Evolutionary conservation across 1,140 invertebrate species (phyloP), one percentile per base, ranked within the genome.

Genomic region (Palaemon carinicauda): DNA sequence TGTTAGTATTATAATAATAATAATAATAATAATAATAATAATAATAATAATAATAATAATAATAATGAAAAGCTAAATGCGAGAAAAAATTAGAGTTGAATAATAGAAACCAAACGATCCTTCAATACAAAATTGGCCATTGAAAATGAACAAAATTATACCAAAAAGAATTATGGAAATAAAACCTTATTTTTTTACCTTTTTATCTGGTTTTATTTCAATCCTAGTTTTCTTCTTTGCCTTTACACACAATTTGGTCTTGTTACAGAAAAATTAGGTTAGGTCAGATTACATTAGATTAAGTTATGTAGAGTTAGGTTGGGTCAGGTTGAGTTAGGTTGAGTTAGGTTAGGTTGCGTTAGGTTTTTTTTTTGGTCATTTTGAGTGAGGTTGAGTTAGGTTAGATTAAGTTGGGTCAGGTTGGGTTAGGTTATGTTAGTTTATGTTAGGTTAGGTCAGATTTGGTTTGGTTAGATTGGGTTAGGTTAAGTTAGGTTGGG

Each of bases 251-350:
- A 12, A 27, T 14, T 24, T 71, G 9, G 10, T 21, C 24, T 24
- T 24, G 10, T 15, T 71, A 19, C 15, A 24, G 65, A 19, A 19
- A 71, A 24, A 24, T 71, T 71, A 71, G 65, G 65, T 71, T 21
- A 71, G 65, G 65, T 71, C 27, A 71, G 65, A 24, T 71, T 71
- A 71, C 15, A 24, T 71, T 21, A 71, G 65, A 24, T 71, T 71
- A 71, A 24, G 65, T 71, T 71, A 71, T 15, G 65, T 71, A 19
- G 27, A 24, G 65, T 71, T 21, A 71, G 65, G 65, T 71, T 71
- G 27, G 65, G 65, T 71, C 27, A 71, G 65, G 65, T 71, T 71
- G 27, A 24, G 65, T 71, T 71, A 71, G 65, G 65, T 71, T 71
- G 27, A 24, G 65, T 71, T 71, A 71, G 65, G 65, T 71, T 71